Percentiles rank a stretch among this genome's conserved stretches.
Conservation (phyloP, 2,113 vertebrate species). For the Carettochelys insculpta region DNA sequence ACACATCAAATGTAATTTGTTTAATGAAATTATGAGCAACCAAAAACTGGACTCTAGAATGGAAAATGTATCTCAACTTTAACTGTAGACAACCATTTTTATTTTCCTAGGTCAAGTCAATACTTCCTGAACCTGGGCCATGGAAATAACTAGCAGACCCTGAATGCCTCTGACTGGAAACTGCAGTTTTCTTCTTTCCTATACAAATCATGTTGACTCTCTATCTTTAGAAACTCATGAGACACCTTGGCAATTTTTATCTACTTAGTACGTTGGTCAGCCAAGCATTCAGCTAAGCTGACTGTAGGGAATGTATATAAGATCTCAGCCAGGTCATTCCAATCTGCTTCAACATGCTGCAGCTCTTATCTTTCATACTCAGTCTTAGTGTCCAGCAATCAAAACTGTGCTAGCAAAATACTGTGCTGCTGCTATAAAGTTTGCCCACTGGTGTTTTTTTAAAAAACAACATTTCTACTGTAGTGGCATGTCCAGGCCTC, state of each 20-base stretch:
- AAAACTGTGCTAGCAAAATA: background rate
- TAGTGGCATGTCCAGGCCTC: accelerated
- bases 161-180: background rate
- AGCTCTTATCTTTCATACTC: background rate
- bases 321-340: background rate
- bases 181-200: conserved; percentile 13
- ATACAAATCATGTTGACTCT: background rate
- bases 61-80: background rate
- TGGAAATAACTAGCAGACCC: background rate
- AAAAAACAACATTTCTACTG: background rate
- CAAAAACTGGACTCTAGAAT: background rate
- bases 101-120: conserved; percentile 6
- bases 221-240: background rate
- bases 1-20: background rate
- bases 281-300: accelerated
- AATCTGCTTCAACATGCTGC: background rate
- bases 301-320: accelerated
- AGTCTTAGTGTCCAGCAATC: background rate
- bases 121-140: background rate
- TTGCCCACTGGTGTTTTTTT: background rate
- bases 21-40: background rate
- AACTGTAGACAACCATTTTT: background rate
- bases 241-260: background rate
- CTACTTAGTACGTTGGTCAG: background rate
- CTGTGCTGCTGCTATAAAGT: background rate